Evolutionary conservation across 2,113 vertebrate genomes (phyloP).

Genomic region (Brachyhypopomus gauderio): DNA sequence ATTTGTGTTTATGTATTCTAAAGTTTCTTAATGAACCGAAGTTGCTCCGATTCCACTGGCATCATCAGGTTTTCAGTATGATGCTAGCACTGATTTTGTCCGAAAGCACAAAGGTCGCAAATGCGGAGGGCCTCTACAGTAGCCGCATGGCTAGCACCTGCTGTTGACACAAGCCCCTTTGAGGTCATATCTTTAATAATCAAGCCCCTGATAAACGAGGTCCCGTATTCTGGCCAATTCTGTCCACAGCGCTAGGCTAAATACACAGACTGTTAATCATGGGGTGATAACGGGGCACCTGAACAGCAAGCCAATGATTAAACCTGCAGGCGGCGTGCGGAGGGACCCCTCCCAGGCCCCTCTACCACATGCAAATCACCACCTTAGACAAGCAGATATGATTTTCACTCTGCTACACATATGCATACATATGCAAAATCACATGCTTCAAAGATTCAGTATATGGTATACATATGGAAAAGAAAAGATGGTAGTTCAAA

Average conservation of each 20-base stretch:
- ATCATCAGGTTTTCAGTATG: neutral
- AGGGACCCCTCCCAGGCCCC: neutral
- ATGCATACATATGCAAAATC: neutral
- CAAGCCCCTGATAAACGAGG: conserved; percentile 52
- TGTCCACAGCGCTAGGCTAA: conserved; percentile 44
- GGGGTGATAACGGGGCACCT: conserved; percentile 47
- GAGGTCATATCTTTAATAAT: conserved; percentile 51
- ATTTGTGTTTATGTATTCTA: too few relatives aligned
- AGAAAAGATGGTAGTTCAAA: too few relatives aligned
- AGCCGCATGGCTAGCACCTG: conserved; percentile 46
- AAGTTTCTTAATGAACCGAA: neutral
- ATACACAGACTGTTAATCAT: conserved; percentile 55
- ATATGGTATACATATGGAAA: too few relatives aligned
- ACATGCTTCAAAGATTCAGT: too few relatives aligned
- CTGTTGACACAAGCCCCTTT: conserved; percentile 52
- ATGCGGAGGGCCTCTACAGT: conserved; percentile 37
- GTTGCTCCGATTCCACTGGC: neutral
- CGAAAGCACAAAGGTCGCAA: neutral
- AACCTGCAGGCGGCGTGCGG: conserved; percentile 30
- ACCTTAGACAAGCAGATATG: neutral
- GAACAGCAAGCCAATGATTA: conserved; percentile 52
- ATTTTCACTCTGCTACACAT: neutral
- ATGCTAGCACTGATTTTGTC: conserved; percentile 5
- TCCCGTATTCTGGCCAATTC: conserved; percentile 46
- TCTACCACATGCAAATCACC: conserved; percentile 1